Evolutionary conservation across 2,113 vertebrate genomes (phyloP), one percentile per base, ranked within the genome.

Genomic region (Regulus satrapa): DNA sequence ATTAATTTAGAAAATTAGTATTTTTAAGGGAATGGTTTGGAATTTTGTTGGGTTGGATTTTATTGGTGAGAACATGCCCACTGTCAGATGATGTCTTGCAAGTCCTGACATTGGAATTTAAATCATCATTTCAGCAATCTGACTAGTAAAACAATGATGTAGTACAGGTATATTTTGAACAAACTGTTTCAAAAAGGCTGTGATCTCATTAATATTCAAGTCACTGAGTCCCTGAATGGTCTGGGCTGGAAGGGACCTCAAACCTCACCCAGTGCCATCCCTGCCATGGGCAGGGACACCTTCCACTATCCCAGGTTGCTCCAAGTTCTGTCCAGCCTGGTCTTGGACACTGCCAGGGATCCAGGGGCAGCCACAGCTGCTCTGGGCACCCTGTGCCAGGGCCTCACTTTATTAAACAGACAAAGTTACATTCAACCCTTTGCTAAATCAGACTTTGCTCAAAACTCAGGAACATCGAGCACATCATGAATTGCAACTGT

Each of bases 261-360:
- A 74, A 74, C 7, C 7, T 23, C 68, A 45, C 2, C 3, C 11
- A 38, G 18, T 51, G 0, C 16, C 68, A 59, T 4, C 10, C 9
- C 12, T 38, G 10, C 32, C 23, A 25, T 10, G 28, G 26, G 12
- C 54, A 82, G 40, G 54, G 61, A 52, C 61, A 46, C 9, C 14
- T 61, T 4, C 69, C 46, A 46, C 17, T 2, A 0, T 0, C n/a
- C 28, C 86, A 67, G 45, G 16, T 0, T 15, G 14, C 20, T 68
- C 46, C 86, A 43, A 73, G 36, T 28, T 5, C 43, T 0, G 0
- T 72, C 85, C 85, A 74, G 0, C 8, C 77, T 40, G 52, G 29
- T 38, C 46, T 54, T 7, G 87, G n/a, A 1, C 45, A 52, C 17
- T 67, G 0, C 7, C 61, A 81, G n/a, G n/a, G 45, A 31, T 52